Evolutionary conservation across 2,113 vertebrate genomes (phyloP).

Genomic region (Tor tambroides): DNA sequence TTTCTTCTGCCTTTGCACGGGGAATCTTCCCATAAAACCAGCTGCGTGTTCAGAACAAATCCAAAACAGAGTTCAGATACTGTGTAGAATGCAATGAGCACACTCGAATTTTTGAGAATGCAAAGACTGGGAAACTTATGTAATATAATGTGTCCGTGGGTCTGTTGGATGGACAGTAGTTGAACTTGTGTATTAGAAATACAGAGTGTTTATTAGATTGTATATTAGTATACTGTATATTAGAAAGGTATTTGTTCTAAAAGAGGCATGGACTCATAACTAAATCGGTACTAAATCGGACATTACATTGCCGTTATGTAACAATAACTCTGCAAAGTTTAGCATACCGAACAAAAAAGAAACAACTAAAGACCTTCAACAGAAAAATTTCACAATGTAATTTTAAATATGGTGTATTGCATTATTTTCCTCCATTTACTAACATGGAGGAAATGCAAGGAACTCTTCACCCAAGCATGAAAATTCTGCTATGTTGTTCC

Average conservation of each 20-base stretch:
- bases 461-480: neutral
- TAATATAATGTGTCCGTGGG: neutral
- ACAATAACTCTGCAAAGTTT: neutral
- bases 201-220: neutral
- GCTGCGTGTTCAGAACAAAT: slow-evolving; percentile 65
- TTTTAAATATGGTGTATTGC: neutral
- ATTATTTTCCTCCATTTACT: neutral
- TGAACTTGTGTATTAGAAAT: neutral
- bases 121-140: neutral
- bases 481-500: neutral
- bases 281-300: neutral
- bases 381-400: neutral
- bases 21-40: slow-evolving; percentile 91
- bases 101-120: neutral
- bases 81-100: neutral
- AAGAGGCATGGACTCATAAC: neutral
- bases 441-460: neutral
- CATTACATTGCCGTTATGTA: neutral
- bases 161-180: neutral
- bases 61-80: slow-evolving; percentile 12
- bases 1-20: slow-evolving; percentile 87
- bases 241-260: neutral
- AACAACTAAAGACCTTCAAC: neutral
- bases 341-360: neutral
- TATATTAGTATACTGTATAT: neutral